Conservation (phyloP, 1,140 invertebrate genomes). For the Cepaea nemoralis region DNA sequence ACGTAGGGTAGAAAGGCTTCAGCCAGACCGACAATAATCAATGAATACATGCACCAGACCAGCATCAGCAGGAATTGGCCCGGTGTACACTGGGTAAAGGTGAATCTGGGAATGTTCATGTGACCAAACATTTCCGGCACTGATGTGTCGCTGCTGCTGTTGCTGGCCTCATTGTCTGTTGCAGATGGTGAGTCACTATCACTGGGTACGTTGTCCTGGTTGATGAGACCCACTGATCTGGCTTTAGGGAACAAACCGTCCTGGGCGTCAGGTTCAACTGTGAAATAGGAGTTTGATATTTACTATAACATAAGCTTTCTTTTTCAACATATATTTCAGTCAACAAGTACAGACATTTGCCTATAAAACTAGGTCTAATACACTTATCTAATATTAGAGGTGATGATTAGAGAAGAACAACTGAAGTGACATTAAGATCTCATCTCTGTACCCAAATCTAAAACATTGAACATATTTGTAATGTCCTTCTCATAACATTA, state of each 20-base stretch:
- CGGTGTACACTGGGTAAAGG: slow-evolving; percentile 2
- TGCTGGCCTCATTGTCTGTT: slow-evolving; percentile 24
- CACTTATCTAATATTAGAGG: too few species aligned
- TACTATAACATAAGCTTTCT: too few species aligned
- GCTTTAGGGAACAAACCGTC: background rate
- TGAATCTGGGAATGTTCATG: slow-evolving; percentile 7
- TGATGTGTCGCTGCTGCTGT: slow-evolving; percentile 13
- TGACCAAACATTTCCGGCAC: slow-evolving; percentile 19
- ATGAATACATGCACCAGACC: slow-evolving; percentile 47
- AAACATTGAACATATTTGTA: too few species aligned
- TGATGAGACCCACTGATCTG: background rate
- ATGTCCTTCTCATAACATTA: too few species aligned
- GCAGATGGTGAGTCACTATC: slow-evolving; percentile 37
- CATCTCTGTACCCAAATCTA: too few species aligned
- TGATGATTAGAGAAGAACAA: too few species aligned
- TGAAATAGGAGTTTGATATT: background rate
- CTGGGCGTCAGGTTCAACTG: slow-evolving; percentile 3
- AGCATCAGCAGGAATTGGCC: slow-evolving; percentile 39
- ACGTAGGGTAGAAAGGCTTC: slow-evolving; percentile 43
- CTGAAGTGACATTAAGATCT: too few species aligned
- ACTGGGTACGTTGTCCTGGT: slow-evolving; percentile 19
- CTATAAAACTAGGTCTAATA: too few species aligned
- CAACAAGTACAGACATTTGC: too few species aligned
- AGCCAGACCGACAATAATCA: slow-evolving; percentile 45
- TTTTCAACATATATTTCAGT: too few species aligned